phyloP scores from a whole-genome alignment of 2,113 vertebrate genomes.

The Myotis brandtii region DNA sequence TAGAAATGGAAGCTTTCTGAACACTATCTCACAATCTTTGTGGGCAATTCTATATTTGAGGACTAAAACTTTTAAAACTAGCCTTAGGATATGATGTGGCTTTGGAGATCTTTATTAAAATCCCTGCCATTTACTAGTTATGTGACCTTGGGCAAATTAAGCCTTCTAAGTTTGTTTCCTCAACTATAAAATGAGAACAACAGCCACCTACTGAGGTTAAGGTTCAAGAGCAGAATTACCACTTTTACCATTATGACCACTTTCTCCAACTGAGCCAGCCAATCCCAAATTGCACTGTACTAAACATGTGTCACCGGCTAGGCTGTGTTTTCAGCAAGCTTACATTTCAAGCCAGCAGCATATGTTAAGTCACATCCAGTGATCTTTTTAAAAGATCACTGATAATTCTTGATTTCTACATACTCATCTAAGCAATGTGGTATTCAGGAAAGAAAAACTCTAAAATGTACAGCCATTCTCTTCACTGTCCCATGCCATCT shows the following conservation, averaged over 20 bases:
- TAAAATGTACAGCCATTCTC: not conserved
- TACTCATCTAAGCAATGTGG: not conserved
- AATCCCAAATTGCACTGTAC: not conserved
- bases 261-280: not conserved
- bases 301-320: not conserved
- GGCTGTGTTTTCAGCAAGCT: not conserved
- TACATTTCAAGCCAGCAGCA: not conserved
- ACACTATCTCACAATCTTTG: not conserved
- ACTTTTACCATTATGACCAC: not conserved
- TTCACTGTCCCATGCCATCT: not conserved
- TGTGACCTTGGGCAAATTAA: not conserved
- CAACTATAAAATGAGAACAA: not conserved
- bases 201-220: not conserved
- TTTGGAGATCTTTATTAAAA: conserved; percentile 15
- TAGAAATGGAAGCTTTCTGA: not conserved
- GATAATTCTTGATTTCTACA: not conserved
- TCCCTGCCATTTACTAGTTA: not conserved
- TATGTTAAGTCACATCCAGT: not conserved
- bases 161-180: not conserved
- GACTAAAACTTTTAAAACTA: not conserved
- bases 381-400: not conserved
- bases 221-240: not conserved
- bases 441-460: not conserved
- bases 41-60: not conserved
- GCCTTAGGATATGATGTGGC: not conserved